Percentiles rank a stretch among this genome's conserved stretches.
phyloP scores from a whole-genome alignment of 2,113 vertebrate species.

The Etia nguti region DNA sequence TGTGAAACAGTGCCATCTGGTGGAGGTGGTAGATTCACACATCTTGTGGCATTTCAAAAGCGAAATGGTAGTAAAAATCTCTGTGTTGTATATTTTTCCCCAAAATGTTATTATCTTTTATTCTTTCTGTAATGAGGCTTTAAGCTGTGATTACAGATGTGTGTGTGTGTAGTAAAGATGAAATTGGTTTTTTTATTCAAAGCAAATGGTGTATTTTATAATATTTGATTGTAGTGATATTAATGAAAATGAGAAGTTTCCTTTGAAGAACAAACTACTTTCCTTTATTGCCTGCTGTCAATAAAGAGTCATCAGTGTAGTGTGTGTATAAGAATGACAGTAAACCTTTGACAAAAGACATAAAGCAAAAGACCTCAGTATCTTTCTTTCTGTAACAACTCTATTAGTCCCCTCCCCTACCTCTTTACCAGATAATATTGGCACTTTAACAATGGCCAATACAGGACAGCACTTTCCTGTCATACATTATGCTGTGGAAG shows the following conservation, averaged over 20 bases:
- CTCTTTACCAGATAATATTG: neutral
- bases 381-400: neutral
- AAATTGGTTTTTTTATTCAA: neutral
- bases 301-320: neutral
- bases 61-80: neutral
- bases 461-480: neutral
- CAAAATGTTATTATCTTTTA: neutral
- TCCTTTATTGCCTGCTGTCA: neutral
- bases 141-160: neutral
- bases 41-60: neutral
- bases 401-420: neutral
- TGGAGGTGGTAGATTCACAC: slow-evolving; percentile 56
- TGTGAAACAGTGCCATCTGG: slow-evolving; percentile 84
- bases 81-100: neutral
- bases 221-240: neutral
- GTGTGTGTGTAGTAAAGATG: neutral
- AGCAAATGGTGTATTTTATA: neutral
- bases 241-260: neutral
- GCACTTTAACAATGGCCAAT: neutral
- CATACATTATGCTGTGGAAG: neutral
- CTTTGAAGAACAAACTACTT: neutral
- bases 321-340: neutral
- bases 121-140: neutral
- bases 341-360: neutral
- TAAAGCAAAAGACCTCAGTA: neutral